Evolutionary conservation across 2,113 vertebrate species (phyloP), one percentile per base, ranked within the genome.

Genomic region (Brachirus orientalis): DNA sequence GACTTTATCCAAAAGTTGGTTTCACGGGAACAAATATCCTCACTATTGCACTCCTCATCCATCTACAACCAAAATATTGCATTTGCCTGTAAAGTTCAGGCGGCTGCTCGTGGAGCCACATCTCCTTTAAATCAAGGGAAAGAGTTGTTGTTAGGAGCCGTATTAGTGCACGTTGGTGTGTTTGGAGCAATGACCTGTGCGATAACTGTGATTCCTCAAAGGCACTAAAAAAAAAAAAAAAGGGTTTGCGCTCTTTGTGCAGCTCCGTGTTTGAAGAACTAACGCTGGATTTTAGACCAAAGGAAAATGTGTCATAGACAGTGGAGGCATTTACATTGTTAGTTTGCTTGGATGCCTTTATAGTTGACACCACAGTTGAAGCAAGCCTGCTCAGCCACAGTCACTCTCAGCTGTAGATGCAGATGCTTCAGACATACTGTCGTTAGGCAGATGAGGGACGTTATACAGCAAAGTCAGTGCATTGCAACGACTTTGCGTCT

Each of bases 161-260:
- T 45, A 48, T 78, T 86, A 20, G 36, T 65, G 47, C 38, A 40
- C 54, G 22, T 45, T 48, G 63, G 9, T 52, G 56, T 64, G 63
- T 58, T 59, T 44, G 55, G 41, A 75, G 63, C 62, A 72, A 72
- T 68, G 75, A 60, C 67, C n/a, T n/a, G n/a, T n/a, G n/a, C n/a
- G n/a, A n/a, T n/a, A n/a, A n/a, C n/a, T n/a, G n/a, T n/a, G n/a
- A n/a, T n/a, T 79, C 75, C 13, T 11, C 46, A 38, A 13, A 46
- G 56, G 69, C 59, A 36, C 28, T 6, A 28, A 28, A 6, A 28
- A 28, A 28, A 28, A 28, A 28, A 28, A 2, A 40, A 40, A 63
- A 52, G 60, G 54, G 57, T 78, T 68, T n/a, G n/a, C n/a, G n/a
- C 48, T 37, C 47, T 76, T 44, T 35, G 46, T 46, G 37, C 13